Percentiles rank a stretch among this genome's conserved stretches.
Evolutionary conservation across 30 jellyfish, hydroid and myxozoan genomes (phyloP).

Genomic region (Catostylus mosaicus): DNA sequence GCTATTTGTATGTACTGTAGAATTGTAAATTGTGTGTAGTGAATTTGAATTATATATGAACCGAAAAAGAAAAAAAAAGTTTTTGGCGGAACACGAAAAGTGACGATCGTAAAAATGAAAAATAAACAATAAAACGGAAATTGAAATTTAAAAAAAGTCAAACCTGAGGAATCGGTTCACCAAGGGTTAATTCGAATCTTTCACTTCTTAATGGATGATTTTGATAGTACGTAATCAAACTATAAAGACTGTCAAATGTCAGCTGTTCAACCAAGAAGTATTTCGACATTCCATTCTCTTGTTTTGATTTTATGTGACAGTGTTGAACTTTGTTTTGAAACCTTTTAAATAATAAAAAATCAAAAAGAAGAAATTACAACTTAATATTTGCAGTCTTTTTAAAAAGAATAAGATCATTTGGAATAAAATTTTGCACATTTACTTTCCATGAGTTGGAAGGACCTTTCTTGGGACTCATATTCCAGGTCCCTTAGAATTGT

Average conservation of each 20-base stretch:
- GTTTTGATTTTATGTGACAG: conserved; percentile 93
- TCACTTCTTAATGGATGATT: conserved; percentile 85
- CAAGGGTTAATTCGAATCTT: conserved; percentile 76
- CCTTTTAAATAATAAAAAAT: conserved; percentile 21
- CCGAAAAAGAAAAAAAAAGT: background rate
- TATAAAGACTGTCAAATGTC: conserved; percentile 85
- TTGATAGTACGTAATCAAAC: conserved; percentile 85
- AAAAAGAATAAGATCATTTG: too few species aligned
- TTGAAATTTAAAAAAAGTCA: background rate
- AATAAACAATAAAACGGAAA: background rate
- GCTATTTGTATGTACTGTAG: too few species aligned
- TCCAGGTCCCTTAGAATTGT: too few species aligned
- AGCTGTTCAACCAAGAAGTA: conserved; percentile 88
- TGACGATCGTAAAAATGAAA: background rate
- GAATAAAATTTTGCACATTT: too few species aligned
- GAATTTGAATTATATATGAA: background rate
- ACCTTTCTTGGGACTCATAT: too few species aligned
- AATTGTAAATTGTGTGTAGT: too few species aligned
- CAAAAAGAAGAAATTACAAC: too few species aligned
- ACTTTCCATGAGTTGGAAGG: too few species aligned
- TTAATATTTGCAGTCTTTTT: too few species aligned
- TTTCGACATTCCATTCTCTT: conserved; percentile 79
- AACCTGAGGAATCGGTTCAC: conserved; percentile 98
- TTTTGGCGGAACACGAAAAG: background rate
- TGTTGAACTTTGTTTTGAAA: conserved; percentile 83